Conservation (phyloP, 2,113 vertebrate genomes). For the Himantopus leucocephalus region DNA sequence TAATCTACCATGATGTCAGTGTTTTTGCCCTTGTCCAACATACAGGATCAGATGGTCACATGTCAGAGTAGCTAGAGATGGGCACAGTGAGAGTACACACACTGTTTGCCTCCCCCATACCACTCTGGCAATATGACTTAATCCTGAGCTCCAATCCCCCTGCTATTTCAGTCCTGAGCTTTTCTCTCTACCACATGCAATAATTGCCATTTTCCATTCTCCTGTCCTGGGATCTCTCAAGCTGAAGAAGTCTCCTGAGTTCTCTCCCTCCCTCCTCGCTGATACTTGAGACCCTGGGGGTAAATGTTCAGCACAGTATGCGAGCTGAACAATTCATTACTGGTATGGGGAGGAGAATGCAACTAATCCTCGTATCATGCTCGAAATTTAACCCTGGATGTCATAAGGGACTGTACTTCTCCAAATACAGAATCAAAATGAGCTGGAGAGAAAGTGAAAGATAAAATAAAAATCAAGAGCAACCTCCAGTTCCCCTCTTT, state of each 20-base stretch:
- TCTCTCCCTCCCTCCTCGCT: background rate
- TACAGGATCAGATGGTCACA: background rate
- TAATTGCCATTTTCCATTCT: slow-evolving; percentile 30
- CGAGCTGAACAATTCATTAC: slow-evolving; percentile 24
- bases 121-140: background rate
- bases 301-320: slow-evolving; percentile 28
- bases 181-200: background rate
- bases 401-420: background rate
- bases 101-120: background rate
- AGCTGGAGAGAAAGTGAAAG: background rate
- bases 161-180: background rate
- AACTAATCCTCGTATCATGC: background rate
- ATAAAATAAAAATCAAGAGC: background rate
- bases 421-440: background rate
- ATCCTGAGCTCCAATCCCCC: background rate
- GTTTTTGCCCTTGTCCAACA: background rate
- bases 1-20: background rate
- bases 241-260: background rate
- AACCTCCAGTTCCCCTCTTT: background rate
- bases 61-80: background rate
- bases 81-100: background rate
- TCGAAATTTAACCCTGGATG: slow-evolving; percentile 21
- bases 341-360: background rate
- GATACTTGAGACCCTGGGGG: slow-evolving; percentile 18
- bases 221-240: slow-evolving; percentile 39